A percentile compares a stretch with the other conserved stretches of the same genome.
These are phyloP conservation scores for Rhamnusium bicolor DNA, from an alignment of 2,888 invertebrate genomes.

Conservation along the genomic window DNA sequence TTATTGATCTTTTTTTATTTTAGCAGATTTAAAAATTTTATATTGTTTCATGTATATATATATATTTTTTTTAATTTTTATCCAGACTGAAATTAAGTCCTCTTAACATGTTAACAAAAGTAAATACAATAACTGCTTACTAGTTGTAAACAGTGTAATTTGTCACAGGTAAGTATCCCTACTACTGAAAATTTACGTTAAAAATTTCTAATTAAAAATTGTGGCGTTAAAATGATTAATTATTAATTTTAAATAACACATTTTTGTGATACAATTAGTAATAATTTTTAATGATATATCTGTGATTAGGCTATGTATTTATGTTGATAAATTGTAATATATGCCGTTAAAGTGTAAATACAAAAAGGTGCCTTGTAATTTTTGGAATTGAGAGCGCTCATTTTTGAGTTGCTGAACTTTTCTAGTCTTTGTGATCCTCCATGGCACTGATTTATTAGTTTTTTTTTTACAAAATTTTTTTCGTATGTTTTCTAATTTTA, in stretches of 20 bases:
- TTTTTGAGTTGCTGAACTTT: slow-evolving; percentile 57
- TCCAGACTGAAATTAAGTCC: too few relatives aligned
- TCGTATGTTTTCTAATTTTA: slow-evolving; percentile 37
- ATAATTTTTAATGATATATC: slow-evolving; percentile 49
- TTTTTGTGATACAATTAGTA: slow-evolving; percentile 29
- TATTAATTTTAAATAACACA: slow-evolving; percentile 8
- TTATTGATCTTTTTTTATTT: too few relatives aligned
- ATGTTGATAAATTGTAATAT: slow-evolving; percentile 53
- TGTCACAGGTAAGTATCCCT: too few relatives aligned
- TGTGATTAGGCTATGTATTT: slow-evolving; percentile 58
- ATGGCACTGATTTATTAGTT: slow-evolving; percentile 54
- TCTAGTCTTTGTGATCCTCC: slow-evolving; percentile 60
- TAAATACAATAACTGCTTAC: too few relatives aligned
- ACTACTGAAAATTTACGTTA: not conserved
- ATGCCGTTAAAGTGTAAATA: slow-evolving; percentile 48
- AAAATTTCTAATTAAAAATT: not conserved
- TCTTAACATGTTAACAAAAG: too few relatives aligned
- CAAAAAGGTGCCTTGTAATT: slow-evolving; percentile 59
- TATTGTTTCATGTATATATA: too few relatives aligned
- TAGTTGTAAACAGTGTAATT: too few relatives aligned
- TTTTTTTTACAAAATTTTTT: slow-evolving; percentile 46
- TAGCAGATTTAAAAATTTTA: too few relatives aligned
- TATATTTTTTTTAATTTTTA: too few relatives aligned
- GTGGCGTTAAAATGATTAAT: not conserved
- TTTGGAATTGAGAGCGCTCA: slow-evolving; percentile 56